Conservation (phyloP, 2,113 vertebrate genomes). For the Sander lucioperca region DNA sequence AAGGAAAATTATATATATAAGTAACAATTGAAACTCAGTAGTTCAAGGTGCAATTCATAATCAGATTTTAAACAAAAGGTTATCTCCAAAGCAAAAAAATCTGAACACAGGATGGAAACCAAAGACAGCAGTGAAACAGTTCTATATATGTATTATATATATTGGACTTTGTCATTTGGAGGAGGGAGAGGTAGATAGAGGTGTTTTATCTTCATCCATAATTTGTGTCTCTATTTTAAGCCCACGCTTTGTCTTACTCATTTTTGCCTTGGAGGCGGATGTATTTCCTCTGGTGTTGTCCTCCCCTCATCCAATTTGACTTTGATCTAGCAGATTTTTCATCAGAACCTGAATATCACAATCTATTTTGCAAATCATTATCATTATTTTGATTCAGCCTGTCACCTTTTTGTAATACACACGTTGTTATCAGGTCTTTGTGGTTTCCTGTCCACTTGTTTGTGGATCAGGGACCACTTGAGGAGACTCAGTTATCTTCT, state of each 20-base stretch:
- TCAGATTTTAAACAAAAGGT: conserved; percentile 5
- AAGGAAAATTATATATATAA: background rate
- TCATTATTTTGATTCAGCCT: conserved; percentile 37
- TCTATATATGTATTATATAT: background rate
- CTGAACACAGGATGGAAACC: background rate
- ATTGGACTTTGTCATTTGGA: background rate
- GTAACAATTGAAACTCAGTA: background rate
- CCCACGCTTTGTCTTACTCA: conserved; percentile 3
- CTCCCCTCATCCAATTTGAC: conserved; percentile 21
- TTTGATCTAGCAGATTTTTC: conserved; percentile 53
- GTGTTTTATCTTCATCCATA: conserved; percentile 3
- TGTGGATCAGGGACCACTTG: conserved; percentile 46
- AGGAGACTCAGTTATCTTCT: conserved; percentile 36
- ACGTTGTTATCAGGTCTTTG: conserved; percentile 21
- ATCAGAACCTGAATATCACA: conserved; percentile 31
- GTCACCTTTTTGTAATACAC: conserved; percentile 30
- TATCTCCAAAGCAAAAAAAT: background rate
- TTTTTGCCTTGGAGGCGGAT: background rate
- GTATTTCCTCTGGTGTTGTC: conserved; percentile 32
- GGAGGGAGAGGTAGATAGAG: background rate
- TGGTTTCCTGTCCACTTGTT: conserved; percentile 42
- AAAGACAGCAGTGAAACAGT: background rate
- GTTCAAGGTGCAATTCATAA: background rate
- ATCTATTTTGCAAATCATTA: conserved; percentile 28
- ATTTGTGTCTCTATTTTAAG: conserved; percentile 13